Percentiles rank a stretch among this genome's conserved stretches.
Evolutionary conservation across 2,113 vertebrate species (phyloP).

Genomic region (Rostratula benghalensis): DNA sequence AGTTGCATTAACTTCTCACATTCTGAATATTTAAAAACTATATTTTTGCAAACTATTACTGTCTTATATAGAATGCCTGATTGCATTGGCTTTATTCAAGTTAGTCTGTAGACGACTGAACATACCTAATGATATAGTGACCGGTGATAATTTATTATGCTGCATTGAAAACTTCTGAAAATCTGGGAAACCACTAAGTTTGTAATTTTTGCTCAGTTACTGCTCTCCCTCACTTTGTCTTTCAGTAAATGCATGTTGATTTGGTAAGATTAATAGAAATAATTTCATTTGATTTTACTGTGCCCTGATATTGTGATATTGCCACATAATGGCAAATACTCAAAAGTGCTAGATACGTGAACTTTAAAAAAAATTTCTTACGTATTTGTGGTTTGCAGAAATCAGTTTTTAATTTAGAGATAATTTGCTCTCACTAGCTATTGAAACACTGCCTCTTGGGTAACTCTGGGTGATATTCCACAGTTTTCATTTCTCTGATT

Average conservation of each 20-base stretch:
- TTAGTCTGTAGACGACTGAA: conserved; percentile 71
- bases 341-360: conserved; percentile 36
- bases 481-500: neutral
- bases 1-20: conserved; percentile 60
- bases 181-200: conserved; percentile 45
- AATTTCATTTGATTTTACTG: conserved; percentile 2
- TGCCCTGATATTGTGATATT: conserved; percentile 18
- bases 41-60: conserved; percentile 61
- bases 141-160: conserved; percentile 68
- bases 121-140: conserved; percentile 54
- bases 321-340: conserved; percentile 1
- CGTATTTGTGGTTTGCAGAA: conserved; percentile 58
- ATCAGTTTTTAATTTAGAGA: conserved; percentile 35
- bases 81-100: conserved; percentile 54
- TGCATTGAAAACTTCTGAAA: conserved; percentile 65
- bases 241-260: conserved; percentile 18
- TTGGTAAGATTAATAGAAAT: neutral
- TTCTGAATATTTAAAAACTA: conserved; percentile 60
- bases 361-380: conserved; percentile 11
- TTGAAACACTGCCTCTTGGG: neutral
- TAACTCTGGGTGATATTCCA: neutral
- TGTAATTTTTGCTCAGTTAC: conserved; percentile 41
- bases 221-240: conserved; percentile 21
- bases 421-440: neutral
- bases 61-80: conserved; percentile 64